Base-by-base conservation (phyloP, 2,113 vertebrate genomes). In the Gymnocephalus cernua region DNA sequence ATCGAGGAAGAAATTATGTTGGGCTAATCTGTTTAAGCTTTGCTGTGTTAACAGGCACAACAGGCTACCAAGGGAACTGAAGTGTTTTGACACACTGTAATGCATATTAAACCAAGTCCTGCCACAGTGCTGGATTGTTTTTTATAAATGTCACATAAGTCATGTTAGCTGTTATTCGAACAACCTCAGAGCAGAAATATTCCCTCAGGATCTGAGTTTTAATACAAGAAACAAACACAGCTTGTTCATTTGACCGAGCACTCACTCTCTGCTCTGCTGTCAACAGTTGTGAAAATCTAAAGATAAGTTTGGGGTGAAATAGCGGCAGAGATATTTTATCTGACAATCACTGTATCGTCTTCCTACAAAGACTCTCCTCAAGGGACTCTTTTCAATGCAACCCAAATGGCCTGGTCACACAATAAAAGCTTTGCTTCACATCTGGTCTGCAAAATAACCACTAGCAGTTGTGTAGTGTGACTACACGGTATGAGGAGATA, bases 381-480 rank as follows among this genome's bases (percentile, higher is more conserved):
- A 78, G 47, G 27, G 72, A 79, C 41, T 81, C 56, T 48, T 77
- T 82, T 82, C 66, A 75, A 21, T 83, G 65, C 48, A 72, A 69
- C 12, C 59, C 82, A 81, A 79, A 83, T 74, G 61, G 25, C 72
- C 56, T 6, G 29, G 51, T 62, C 47, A 54, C 50, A 66, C 48
- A 25, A 68, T 59, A 11, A 86, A 79, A 74, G 47, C 41, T 44
- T 23, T 77, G 51, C 10, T 77, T 84, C 54, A 10, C 85, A 78
- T 90, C 79, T 90, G 79, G 45, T 74, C 16, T 51, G 48, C 63
- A 70, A 63, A 67, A 66, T 61, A n/a, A 29, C 14, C 23, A 19
- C 21, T 45, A 10, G 35, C 11, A 51, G 23, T 25, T 84, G 47
- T 71, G 65, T 41, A 62, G 32, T 19, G 14, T 76, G 71, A 23